Conservation (phyloP, 35 echinoderm and acorn worm genomes). For the Ophiothrix spiculata region DNA sequence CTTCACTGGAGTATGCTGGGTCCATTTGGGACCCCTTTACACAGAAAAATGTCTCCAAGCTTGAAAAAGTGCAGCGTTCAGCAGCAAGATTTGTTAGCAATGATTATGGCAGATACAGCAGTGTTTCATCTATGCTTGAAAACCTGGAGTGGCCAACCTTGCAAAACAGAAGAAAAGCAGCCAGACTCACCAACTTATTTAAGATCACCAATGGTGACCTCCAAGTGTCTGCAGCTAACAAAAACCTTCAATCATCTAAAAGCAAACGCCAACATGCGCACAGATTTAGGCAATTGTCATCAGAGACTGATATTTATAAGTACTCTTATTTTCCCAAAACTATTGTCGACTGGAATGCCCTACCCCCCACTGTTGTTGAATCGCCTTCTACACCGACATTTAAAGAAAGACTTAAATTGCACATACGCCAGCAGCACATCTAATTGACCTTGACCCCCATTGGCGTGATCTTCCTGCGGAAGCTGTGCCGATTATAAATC, state of each 20-base stretch:
- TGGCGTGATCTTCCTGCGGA: slow-evolving; percentile 1
- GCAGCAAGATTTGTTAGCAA: neutral
- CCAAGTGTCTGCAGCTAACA: neutral
- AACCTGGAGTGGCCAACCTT: neutral
- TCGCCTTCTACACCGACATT: neutral
- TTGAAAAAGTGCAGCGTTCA: slow-evolving; percentile 3
- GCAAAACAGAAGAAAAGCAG: neutral
- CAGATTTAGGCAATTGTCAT: neutral
- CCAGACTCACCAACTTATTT: neutral
- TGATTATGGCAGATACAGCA: slow-evolving; percentile 4
- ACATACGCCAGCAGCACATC: neutral
- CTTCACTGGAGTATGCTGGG: neutral
- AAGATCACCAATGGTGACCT: neutral
- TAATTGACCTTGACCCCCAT: slow-evolving; percentile 9
- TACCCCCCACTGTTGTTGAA: neutral
- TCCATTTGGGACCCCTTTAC: neutral
- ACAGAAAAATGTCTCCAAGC: neutral
- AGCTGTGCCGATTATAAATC: neutral
- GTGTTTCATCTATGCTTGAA: slow-evolving; percentile 2
- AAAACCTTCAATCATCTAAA: neutral
- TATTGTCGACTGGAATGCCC: slow-evolving; percentile 8
- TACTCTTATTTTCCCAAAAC: neutral
- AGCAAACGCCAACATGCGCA: neutral
- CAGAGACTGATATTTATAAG: neutral
- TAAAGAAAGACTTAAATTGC: slow-evolving; percentile 2